Base-by-base conservation (phyloP, 2,888 invertebrate genomes). In the Cerastis rubricosa region DNA sequence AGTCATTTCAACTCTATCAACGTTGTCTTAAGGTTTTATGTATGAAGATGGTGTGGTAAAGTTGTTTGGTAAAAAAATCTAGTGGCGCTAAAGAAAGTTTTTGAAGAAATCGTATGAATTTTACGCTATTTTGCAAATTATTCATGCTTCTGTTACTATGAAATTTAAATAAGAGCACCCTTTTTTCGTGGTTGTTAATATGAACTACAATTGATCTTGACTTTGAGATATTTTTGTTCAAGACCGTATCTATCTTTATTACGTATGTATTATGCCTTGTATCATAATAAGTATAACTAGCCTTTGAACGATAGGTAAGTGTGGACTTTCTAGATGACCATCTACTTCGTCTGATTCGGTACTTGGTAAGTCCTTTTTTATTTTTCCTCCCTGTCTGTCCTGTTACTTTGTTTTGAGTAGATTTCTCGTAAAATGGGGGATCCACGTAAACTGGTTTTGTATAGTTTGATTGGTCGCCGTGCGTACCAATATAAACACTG, bases 31-130 rank as follows among this genome's bases (percentile, higher is more conserved):
- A 57, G 69, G 11, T 51, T 8, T 4, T 5, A 12, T 54, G 0
- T 66, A 11, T 11, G 2, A 45, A 2, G 7, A 19, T 47, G 8
- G 6, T 47, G 22, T 2, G 40, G 22, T 8, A 71, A 65, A 64
- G 11, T 57, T 17, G 2, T 11, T 73, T 68, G 19, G 51, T 40
- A 11, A 66, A 71, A 29, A 35, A 14, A 40, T 78, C 73, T 61
- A 84, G 88, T 93, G 94, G 94, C 94, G 94, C 94, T 94, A 92
- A 91, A 87, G 76, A 68, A 86, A 71, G 81, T 69, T 84, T 86
- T 89, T 74, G 76, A 80, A 80, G 85, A 86, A 88, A 90, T 88
- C 80, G 84, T 83, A 78, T 78, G 77, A 90, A 92, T 93, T 94
- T 93, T 88, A 94, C 90, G 94, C 92, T 88, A 88, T 89, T 89